Evolutionary conservation across 2,888 invertebrate species (phyloP), one percentile per base, ranked within the genome.

Genomic region (Tridacna gigas): DNA sequence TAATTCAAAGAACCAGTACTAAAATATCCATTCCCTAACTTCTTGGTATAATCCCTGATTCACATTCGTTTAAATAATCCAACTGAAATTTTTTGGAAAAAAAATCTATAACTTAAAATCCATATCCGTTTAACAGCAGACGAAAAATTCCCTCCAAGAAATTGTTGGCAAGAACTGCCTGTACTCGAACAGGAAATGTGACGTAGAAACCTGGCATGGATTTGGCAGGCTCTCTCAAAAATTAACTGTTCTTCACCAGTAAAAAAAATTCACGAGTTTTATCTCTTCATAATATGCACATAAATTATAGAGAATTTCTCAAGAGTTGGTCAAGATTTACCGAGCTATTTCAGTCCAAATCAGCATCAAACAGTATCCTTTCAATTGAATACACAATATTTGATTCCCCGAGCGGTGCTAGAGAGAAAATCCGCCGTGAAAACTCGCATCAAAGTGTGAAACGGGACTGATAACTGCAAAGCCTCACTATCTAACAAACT

Each of bases 171-270:
- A 37, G 37, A 37, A 37, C 37, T 37, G 37, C 37, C 37, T 37
- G 37, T 37, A 37, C 37, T 37, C 37, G 37, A 4, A 37, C 76
- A 80, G 71, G 69, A 80, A 76, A 51, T 69, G 73, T 80, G 80
- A 80, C 80, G 80, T 76, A 80, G 61, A 67, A 26, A 26, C 51
- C 73, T 12, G 51, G 73, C 73, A 61, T 37, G 51, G 20, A 65
- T 7, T 65, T 65, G 65, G 65, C 65, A 69, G n/a, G 20, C 48
- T 25, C 69, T 47, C 22, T 69, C 47, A 48, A 48, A 37, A 65
- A 69, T 69, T 22, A 69, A 25, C 15, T 15, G 22, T 65, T 18
- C 45, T 69, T 69, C 15, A 47, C 20, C 69, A 69, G 61, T 28
- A 37, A 37, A 37, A 37, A 69, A 20, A 28, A 25, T 1, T 18